phyloP scores from a whole-genome alignment of 1,140 invertebrate species.

The Drosophila fuyamai region DNA sequence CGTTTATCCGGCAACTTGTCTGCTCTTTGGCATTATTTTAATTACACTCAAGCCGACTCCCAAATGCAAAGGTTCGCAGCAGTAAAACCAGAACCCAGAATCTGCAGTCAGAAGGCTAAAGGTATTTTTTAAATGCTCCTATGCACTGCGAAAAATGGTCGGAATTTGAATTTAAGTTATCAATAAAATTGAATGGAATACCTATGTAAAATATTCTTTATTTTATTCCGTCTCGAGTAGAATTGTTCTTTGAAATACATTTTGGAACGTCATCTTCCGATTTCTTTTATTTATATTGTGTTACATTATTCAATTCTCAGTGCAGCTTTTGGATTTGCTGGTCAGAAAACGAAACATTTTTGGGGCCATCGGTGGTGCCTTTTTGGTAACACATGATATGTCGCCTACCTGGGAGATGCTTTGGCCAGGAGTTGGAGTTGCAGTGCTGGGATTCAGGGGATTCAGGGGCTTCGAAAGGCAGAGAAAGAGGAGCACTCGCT shows the following conservation, averaged over 20 bases:
- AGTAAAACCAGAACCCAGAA: slow-evolving; percentile 31
- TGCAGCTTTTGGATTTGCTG: slow-evolving; percentile 36
- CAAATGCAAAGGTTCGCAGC: slow-evolving; percentile 19
- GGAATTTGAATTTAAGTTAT: not conserved
- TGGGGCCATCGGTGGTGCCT: slow-evolving; percentile 59
- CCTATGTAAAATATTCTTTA: too few species aligned
- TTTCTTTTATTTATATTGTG: not conserved
- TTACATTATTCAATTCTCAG: slow-evolving; percentile 2
- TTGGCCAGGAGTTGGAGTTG: slow-evolving; percentile 22
- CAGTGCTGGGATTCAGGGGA: slow-evolving; percentile 32
- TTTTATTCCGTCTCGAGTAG: too few species aligned
- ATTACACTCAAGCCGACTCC: slow-evolving; percentile 60
- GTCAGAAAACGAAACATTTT: slow-evolving; percentile 49
- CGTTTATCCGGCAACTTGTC: slow-evolving; percentile 60
- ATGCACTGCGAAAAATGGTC: not conserved
- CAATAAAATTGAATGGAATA: too few species aligned
- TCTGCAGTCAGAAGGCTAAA: slow-evolving; percentile 24
- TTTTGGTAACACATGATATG: slow-evolving; percentile 79
- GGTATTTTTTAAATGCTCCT: slow-evolving; percentile 73
- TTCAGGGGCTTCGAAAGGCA: slow-evolving; percentile 6
- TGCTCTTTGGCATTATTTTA: slow-evolving; percentile 71
- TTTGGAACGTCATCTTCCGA: too few species aligned
- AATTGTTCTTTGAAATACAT: too few species aligned
- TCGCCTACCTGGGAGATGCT: slow-evolving; percentile 69
- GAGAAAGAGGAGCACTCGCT: slow-evolving; percentile 14